Conservation (phyloP, 2,797 vertebrate species). For the Urocyon cinereoargenteus region DNA sequence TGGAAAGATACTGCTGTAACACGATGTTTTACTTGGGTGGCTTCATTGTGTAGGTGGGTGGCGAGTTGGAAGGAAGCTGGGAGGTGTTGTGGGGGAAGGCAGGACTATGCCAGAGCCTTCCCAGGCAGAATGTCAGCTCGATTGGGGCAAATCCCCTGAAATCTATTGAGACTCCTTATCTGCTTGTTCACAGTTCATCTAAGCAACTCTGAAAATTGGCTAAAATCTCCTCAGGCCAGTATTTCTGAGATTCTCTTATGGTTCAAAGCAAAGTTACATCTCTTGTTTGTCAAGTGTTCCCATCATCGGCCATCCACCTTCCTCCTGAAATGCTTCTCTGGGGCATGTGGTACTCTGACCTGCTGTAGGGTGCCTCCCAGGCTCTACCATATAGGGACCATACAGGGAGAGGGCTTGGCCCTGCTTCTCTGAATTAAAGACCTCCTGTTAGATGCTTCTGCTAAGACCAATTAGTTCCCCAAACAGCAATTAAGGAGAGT, state of each 20-base stretch:
- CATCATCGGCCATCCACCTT: background rate
- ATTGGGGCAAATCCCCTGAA: constrained; percentile 70
- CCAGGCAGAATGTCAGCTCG: constrained; percentile 65
- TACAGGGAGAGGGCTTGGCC: background rate
- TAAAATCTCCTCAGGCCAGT: constrained; percentile 52
- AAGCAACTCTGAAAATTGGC: constrained; percentile 42
- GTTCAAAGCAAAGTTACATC: constrained; percentile 23
- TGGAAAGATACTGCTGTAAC: constrained; percentile 67
- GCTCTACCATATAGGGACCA: fast-evolving
- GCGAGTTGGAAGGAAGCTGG: constrained; percentile 53
- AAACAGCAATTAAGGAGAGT: constrained; percentile 47
- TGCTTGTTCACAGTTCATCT: constrained; percentile 11
- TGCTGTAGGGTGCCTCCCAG: no score
- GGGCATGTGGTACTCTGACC: fast-evolving
- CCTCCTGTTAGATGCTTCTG: background rate
- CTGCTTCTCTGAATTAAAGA: background rate
- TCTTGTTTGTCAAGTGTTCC: constrained; percentile 9
- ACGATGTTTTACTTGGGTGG: constrained; percentile 18
- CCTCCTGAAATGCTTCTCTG: background rate
- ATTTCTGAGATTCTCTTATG: constrained; percentile 34
- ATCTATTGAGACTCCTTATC: constrained; percentile 65
- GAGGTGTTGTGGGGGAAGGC: background rate
- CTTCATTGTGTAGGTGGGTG: constrained; percentile 68
- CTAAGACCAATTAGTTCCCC: constrained; percentile 53
- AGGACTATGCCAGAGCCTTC: constrained; percentile 13